Evolutionary conservation across 2,113 vertebrate species (phyloP).

Genomic region (Protomyctophum bolini): DNA sequence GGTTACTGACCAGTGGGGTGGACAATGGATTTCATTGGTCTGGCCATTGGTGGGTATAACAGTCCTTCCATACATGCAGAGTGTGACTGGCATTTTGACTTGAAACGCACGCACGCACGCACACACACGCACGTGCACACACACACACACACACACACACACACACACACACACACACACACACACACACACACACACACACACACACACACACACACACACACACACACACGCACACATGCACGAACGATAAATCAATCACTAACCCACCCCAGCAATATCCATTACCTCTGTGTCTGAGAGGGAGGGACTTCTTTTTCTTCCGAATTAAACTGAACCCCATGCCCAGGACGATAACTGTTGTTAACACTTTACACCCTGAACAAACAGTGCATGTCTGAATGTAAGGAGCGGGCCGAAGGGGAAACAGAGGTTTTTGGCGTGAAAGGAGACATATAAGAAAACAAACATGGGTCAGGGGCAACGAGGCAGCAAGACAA

Average conservation of each 20-base stretch:
- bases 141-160: neutral
- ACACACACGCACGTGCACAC: too few species aligned
- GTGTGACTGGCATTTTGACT: neutral
- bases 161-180: too few species aligned
- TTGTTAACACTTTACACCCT: constrained; percentile 10
- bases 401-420: constrained; percentile 32
- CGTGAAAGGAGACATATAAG: constrained; percentile 67
- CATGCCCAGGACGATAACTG: constrained; percentile 1
- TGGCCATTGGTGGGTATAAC: constrained; percentile 27
- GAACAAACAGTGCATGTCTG: neutral
- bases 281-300: neutral
- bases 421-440: constrained; percentile 43
- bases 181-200: too few species aligned
- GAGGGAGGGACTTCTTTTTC: neutral
- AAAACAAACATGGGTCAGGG: constrained; percentile 74
- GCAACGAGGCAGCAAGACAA: constrained; percentile 68
- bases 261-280: neutral
- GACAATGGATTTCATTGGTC: constrained; percentile 49
- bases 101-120: neutral
- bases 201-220: too few species aligned
- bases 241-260: neutral
- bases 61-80: neutral
- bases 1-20: constrained; percentile 45
- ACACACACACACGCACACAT: too few species aligned
- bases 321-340: neutral